phyloP scores from a whole-genome alignment of 2,888 invertebrate genomes.

The Pterostichus madidus region DNA sequence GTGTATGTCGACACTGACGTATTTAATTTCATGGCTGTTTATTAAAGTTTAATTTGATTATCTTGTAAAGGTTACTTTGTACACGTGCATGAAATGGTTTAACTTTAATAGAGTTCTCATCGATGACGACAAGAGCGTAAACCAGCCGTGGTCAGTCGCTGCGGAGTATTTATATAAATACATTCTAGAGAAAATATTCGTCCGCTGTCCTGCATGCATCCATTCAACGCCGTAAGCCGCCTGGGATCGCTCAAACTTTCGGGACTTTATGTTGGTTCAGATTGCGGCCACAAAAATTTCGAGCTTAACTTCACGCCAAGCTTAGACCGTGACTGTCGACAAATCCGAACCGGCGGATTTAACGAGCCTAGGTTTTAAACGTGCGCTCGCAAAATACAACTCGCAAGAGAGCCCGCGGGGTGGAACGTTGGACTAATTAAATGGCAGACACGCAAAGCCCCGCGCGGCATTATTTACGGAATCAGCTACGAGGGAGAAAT shows the following conservation, averaged over 20 bases:
- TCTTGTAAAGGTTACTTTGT: constrained; percentile 51
- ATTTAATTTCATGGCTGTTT: constrained; percentile 59
- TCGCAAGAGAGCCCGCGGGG: constrained; percentile 6
- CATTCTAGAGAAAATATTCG: not conserved
- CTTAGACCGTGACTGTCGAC: constrained; percentile 52
- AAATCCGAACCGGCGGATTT: constrained; percentile 59
- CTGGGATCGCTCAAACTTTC: constrained; percentile 58
- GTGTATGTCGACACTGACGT: constrained; percentile 44
- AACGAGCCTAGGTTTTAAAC: constrained; percentile 58
- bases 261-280: constrained; percentile 64
- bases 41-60: constrained; percentile 66
- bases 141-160: not conserved
- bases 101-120: constrained; percentile 53
- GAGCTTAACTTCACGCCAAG: constrained; percentile 47
- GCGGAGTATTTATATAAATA: constrained; percentile 38
- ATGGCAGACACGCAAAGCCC: constrained; percentile 57
- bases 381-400: constrained; percentile 36
- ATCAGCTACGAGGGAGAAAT: constrained; percentile 34
- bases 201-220: constrained; percentile 21
- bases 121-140: constrained; percentile 32
- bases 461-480: constrained; percentile 40
- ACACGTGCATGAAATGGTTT: constrained; percentile 56
- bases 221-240: constrained; percentile 46
- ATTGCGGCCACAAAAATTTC: constrained; percentile 59
- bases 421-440: constrained; percentile 50